phyloP scores from a whole-genome alignment of 2,888 invertebrate genomes.

The Stictocephala bisonia region DNA sequence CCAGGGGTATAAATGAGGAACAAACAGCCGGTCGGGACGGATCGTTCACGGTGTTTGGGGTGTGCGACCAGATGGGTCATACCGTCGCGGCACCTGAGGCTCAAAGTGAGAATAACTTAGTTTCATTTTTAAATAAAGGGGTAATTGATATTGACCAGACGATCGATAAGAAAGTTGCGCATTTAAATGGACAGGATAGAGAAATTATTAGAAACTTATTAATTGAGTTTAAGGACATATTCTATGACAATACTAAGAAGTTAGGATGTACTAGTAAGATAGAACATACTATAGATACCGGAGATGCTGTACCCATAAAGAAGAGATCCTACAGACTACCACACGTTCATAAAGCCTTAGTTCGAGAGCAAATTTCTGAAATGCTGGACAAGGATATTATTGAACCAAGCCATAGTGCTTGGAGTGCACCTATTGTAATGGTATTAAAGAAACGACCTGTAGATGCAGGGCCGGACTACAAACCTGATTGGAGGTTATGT shows the following conservation, averaged over 20 bases:
- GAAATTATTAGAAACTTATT: conserved; percentile 6
- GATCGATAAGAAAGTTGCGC: conserved; percentile 23
- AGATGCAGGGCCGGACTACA: neutral
- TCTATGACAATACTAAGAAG: conserved; percentile 1
- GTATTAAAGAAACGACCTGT: conserved; percentile 20
- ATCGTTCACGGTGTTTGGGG: too few relatives aligned
- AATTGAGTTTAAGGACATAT: conserved; percentile 20
- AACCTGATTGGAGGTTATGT: conserved; percentile 11
- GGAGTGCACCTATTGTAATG: conserved; percentile 23
- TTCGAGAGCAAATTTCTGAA: neutral
- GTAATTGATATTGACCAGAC: neutral
- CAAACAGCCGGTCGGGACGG: too few relatives aligned
- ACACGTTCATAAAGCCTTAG: conserved; percentile 1
- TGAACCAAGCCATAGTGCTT: conserved; percentile 18
- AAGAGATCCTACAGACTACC: conserved; percentile 33
- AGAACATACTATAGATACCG: conserved; percentile 28
- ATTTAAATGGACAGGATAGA: neutral
- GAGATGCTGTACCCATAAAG: conserved; percentile 15
- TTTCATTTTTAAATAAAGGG: neutral
- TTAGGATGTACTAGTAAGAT: conserved; percentile 23
- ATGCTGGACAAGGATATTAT: conserved; percentile 25
- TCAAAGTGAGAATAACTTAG: neutral
- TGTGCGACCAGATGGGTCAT: too few relatives aligned
- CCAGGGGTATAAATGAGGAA: too few relatives aligned
- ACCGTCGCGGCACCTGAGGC: neutral